Percentiles rank a stretch among this genome's conserved stretches.
These are phyloP conservation scores for Disparrhopalites patrizii DNA, from an alignment of 2,888 invertebrate genomes.

Conservation along the genomic window DNA sequence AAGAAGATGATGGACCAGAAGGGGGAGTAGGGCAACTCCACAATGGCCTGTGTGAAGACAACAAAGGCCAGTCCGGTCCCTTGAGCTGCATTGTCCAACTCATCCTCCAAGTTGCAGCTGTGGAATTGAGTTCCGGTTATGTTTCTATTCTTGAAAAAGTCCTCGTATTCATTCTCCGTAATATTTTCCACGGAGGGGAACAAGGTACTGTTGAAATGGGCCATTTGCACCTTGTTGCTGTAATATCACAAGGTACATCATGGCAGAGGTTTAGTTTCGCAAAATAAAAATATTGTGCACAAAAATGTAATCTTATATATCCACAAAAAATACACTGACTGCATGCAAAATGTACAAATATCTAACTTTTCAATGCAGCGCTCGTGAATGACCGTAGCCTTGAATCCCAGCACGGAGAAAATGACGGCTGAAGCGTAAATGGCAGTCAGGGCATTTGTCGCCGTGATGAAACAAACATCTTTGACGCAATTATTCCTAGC, in stretches of 20 bases:
- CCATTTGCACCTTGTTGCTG: slow-evolving; percentile 56
- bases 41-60: slow-evolving; percentile 95
- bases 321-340: too few species aligned
- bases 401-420: slow-evolving; percentile 92
- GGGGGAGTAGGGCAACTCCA: slow-evolving; percentile 86
- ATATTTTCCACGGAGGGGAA: slow-evolving; percentile 52
- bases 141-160: slow-evolving; percentile 24
- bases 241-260: slow-evolving; percentile 31
- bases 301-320: too few species aligned
- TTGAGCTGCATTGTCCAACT: slow-evolving; percentile 85
- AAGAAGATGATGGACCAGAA: slow-evolving; percentile 97
- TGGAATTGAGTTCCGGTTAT: slow-evolving; percentile 52
- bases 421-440: slow-evolving; percentile 93
- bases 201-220: slow-evolving; percentile 39
- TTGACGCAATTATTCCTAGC: slow-evolving; percentile 91
- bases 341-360: background rate
- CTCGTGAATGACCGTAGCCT: slow-evolving; percentile 85
- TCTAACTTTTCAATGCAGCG: slow-evolving; percentile 72
- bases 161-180: slow-evolving; percentile 57
- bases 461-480: slow-evolving; percentile 83
- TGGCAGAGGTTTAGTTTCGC: background rate
- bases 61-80: slow-evolving; percentile 95
- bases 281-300: too few species aligned
- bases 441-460: slow-evolving; percentile 89
- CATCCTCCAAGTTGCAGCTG: slow-evolving; percentile 67